Evolutionary conservation across 2,113 vertebrate genomes (phyloP), one percentile per base, ranked within the genome.

Genomic region (Atlantisia rogersi): DNA sequence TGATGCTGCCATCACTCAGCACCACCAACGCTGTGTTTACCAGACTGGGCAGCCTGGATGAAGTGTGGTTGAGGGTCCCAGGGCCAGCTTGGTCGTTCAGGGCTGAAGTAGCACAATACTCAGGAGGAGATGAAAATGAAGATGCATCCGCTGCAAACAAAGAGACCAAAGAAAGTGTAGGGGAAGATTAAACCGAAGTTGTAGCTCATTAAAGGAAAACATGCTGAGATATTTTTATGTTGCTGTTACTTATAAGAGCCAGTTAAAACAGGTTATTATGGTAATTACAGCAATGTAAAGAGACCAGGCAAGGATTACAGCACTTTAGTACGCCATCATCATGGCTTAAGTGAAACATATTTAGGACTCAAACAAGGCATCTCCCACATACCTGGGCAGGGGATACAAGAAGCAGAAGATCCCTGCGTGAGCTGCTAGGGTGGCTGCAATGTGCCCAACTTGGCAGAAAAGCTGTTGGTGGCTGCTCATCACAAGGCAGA

Each of bases 221-320:
- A 93, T 26, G 65, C 44, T 3, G 28, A 88, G 73, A 50, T 89
- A 75, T 88, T 91, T 93, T 95, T 92, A 64, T 92, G 58, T 68
- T 86, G 65, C 17, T 78, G 76, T 64, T 86, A 65, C 69, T 94
- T 93, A 79, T 68, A 82, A 95, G 52, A 94, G 21, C 40, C 60
- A 22, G 73, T 88, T 97, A 93, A 92, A 90, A 75, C 44, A 83
- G 42, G 35, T 94, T 93, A 84, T 86, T 84, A 81, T 50, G 56
- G 69, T 79, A 96, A 96, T 96, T 96, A 93, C 58, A 94, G 32
- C 76, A 83, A 40, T 50, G 92, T 90, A 94, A 96, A 92, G 82
- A 86, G 69, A 93, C 73, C 73, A 68, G 56, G 58, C 60, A 79
- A 86, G 64, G 64, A 90, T 88, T 90, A 82, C 53, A 71, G 32